Evolutionary conservation across 2,888 invertebrate genomes (phyloP), one percentile per base, ranked within the genome.

Genomic region (Gari tellinella): DNA sequence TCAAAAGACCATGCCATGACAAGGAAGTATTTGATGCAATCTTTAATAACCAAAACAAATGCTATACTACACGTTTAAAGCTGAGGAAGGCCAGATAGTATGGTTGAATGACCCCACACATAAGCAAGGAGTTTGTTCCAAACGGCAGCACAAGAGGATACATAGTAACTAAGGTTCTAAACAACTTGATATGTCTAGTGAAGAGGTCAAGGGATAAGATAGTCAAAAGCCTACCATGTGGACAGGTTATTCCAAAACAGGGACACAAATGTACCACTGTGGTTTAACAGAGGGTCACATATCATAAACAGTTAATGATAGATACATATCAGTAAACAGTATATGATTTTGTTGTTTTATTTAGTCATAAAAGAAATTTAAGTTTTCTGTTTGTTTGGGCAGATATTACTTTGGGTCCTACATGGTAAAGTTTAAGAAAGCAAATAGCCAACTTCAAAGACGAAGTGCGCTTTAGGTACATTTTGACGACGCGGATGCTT

Each of bases 51-150:
- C 66, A 53, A 14, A 72, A 64, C 31, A 67, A 58, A n/a, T 31
- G 60, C 17, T 66, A 76, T 51, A 67, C 67, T 37, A 53, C 51
- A 7, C 62, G 15, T 1, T 21, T 55, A 10, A 72, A 53, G 14
- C 48, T 37, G 41, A 61, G 19, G n/a, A 48, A 19, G 68, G 77
- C 3, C 72, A 77, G 17, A 10, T 45, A 1, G 63, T 73, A 1
- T 80, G 72, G 73, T 12, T 76, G 19, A 65, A 72, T 48, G 58
- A 74, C 37, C 64, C 72, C 19, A 25, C 48, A 2, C 26, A 66
- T 12, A 67, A 60, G 55, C 43, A 53, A 15, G 68, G 74, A 12
- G 12, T 72, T 21, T 55, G 68, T 37, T 38, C 67, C 2, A 79
- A 72, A 45, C 31, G 74, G 7, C 19, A 53, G 2, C 40, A 57